Base-by-base conservation (phyloP, 2,888 invertebrate species). In the Ramazzottius varieornatus region DNA sequence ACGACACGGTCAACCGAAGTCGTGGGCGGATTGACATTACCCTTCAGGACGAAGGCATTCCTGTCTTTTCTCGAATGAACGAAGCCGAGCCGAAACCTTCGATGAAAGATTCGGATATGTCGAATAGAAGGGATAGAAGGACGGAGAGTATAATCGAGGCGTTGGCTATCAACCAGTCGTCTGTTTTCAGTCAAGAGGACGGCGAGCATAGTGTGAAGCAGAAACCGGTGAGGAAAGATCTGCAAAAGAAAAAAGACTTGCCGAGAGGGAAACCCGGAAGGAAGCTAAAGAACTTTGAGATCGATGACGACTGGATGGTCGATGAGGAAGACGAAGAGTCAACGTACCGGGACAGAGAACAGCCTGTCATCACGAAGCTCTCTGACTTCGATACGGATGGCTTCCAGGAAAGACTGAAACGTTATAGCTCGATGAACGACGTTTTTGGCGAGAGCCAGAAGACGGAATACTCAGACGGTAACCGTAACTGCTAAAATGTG, bases 1-100 rank as follows among this genome's bases (percentile, higher is more conserved):
- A 93, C 78, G 92, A 93, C 76, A 91, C 91, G 1, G 86, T 89
- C 1, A 86, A 87, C 73, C 81, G 86, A 65, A 84, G 81, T 67
- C 81, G 84, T 68, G 86, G 86, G 4, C 85, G 86, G 29, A 54
- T 24, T 24, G 54, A 24, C 54, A 54, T 54, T 24, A 54, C 4
- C 20, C 20, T 40, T 4, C n/a, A n/a, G n/a, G n/a, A n/a, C n/a
- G n/a, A n/a, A n/a, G n/a, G n/a, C n/a, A n/a, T n/a, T n/a, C n/a
- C n/a, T n/a, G 20, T 54, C 54, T 16, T 8, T 13, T 16, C 54
- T 24, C 16, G 4, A 4, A 24, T 16, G 54, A 24, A 54, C 16
- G 54, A 29, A 24, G 20, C 54, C 4, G 54, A 54, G 29, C 29
- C 54, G 54, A 24, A 13, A 13, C 4, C 8, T 13, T 40, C 40